Base-by-base conservation (phyloP, 1,140 invertebrate genomes). In the Polypedilum pembai region DNA sequence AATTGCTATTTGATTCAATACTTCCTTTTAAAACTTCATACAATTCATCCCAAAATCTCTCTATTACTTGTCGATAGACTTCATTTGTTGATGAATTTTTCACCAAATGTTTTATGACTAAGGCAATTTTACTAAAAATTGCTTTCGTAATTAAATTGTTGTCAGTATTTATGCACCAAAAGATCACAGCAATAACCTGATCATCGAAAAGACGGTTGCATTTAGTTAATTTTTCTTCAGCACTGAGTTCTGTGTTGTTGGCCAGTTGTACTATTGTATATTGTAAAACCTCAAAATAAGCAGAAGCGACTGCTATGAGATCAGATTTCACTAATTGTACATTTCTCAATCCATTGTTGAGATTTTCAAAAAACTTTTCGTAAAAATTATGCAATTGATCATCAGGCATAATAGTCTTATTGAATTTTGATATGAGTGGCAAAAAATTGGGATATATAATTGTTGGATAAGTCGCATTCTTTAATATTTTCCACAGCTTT, bases 361-460 rank as follows among this genome's bases (percentile, higher is more conserved):
- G 84, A 78, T 88, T 88, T 73, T 85, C 82, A 80, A 93, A 92
- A 76, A 92, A 90, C 76, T 85, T 86, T n/a, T 81, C 78, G 78
- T 89, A 90, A 76, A 93, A 87, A 63, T 83, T 81, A n/a, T 83
- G 79, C 24, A 83, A 80, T 74, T 87, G 82, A 15, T 85, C 77
- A 12, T 86, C 79, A 41, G 87, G 80, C n/a, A 89, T 75, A 18
- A 75, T 76, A 0, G 63, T 73, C 0, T 41, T 41, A 8, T 77
- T 87, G 73, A 94, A 83, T 77, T 90, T 86, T 69, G 89, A 90
- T 1, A 94, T 77, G 63, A 94, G 85, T 7, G 92, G 91, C 17
- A 94, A 79, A 20, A 94, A 79, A 81, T 90, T 89, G 8, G 91
- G 91, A 79, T 87, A 91, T 76, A 93, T 86, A 4, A 86, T 82